Conservation (phyloP, 2,888 invertebrate species). For the Capitulum mitella region DNA sequence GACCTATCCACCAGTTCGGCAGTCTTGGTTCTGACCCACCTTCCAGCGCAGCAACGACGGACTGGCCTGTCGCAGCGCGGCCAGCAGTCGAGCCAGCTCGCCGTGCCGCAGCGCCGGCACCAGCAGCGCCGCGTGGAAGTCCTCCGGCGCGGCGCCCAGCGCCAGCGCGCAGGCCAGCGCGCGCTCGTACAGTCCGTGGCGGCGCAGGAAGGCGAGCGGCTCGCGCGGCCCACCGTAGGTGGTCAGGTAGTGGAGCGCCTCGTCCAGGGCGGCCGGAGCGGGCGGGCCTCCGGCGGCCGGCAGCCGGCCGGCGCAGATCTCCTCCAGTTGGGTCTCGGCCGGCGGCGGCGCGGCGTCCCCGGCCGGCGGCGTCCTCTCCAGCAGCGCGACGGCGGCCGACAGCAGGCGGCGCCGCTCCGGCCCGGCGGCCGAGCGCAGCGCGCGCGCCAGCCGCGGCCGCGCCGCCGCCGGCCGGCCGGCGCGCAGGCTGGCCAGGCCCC, state of each 20-base stretch:
- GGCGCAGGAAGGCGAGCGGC: conserved; percentile 66
- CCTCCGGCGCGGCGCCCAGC: conserved; percentile 59
- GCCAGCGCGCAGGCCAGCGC: conserved; percentile 63
- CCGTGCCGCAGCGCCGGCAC: conserved; percentile 60
- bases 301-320: conserved; percentile 11
- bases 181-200: conserved; percentile 59
- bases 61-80: conserved; percentile 59
- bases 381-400: conserved; percentile 33
- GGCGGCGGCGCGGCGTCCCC: conserved; percentile 25
- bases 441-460: conserved; percentile 61
- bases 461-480: conserved; percentile 72
- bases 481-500: conserved; percentile 75
- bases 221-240: conserved; percentile 70
- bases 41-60: conserved; percentile 58
- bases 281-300: conserved; percentile 37
- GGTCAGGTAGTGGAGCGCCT: conserved; percentile 71
- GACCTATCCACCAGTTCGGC: no score
- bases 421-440: conserved; percentile 42
- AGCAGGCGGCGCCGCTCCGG: conserved; percentile 32
- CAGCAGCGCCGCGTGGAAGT: conserved; percentile 65
- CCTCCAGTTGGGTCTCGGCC: conserved; percentile 22
- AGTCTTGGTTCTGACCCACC: neutral
- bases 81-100: conserved; percentile 54
- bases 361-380: conserved; percentile 33
- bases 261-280: conserved; percentile 59